These are phyloP conservation scores for Tetragonula carbonaria DNA, from an alignment of 2,888 invertebrate genomes.

Conservation along the genomic window DNA sequence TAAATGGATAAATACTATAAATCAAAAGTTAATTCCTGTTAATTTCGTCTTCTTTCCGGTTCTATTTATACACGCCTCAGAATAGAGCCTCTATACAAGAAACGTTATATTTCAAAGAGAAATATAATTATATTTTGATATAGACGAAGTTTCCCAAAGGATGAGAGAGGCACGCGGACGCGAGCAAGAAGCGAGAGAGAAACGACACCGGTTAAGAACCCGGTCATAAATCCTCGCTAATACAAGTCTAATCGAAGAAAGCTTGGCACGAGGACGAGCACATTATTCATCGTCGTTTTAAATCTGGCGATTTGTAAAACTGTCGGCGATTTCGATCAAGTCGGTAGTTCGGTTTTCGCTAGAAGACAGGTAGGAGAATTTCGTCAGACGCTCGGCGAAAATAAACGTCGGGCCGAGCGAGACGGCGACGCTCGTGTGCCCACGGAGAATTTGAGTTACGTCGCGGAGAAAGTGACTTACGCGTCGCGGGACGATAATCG, in stretches of 20 bases:
- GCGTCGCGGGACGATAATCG: constrained; percentile 40
- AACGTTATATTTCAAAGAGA: no score
- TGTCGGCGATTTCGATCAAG: not conserved
- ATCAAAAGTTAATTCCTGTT: no score
- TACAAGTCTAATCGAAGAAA: not conserved
- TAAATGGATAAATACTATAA: no score
- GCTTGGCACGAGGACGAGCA: not conserved
- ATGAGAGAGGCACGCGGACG: not conserved
- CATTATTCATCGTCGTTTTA: not conserved
- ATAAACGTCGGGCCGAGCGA: constrained; percentile 21
- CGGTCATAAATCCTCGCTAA: not conserved
- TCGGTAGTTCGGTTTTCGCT: not conserved
- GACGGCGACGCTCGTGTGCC: constrained; percentile 27
- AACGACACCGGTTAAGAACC: not conserved
- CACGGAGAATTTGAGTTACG: constrained; percentile 55
- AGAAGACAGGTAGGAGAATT: constrained; percentile 21
- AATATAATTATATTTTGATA: no score
- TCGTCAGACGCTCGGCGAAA: constrained; percentile 33
- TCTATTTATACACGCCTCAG: no score
- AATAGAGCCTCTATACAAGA: no score
- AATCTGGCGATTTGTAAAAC: not conserved
- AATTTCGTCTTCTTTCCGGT: no score
- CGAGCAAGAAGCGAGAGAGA: not conserved
- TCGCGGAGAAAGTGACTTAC: constrained; percentile 54
- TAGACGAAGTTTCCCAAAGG: not conserved